Base-by-base conservation (phyloP, 1,140 invertebrate genomes). In the Diuraphis noxia region DNA sequence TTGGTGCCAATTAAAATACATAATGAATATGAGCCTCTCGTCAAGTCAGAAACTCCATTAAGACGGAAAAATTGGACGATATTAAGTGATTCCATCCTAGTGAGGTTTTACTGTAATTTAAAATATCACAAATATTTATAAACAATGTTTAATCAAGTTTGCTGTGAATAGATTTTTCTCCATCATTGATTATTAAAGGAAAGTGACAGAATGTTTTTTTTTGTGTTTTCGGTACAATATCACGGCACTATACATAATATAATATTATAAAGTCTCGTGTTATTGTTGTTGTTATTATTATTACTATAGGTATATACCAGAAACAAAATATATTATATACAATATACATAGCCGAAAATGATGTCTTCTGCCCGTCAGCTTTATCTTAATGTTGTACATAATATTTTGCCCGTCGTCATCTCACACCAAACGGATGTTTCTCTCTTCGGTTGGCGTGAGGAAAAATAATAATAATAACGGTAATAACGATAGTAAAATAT, bases 331-430 rank as follows among this genome's bases (percentile, higher is more conserved):
- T 38, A 79, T 79, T 17, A 36, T 52, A 86, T 86, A 34, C 8
- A n/a, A 46, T 34, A 7, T 52, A 38, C 9, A 34, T 9, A 34
- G 13, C 43, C 30, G 43, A 86, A 86, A 86, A 86, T 86, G 41
- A 86, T 49, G 85, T 86, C 41, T 86, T 43, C 41, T 49, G 40
- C 40, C 49, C 34, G 43, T 88, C 86, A 88, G 43, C 52, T 88
- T 88, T 88, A 88, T 88, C 49, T 56, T 38, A 88, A 88, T 56
- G 86, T 49, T 38, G 49, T 86, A 46, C 85, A 86, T 34, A 88
- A 46, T 88, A 88, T 88, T 88, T 88, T 5, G 56, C 56, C 49
- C 49, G 49, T 30, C 43, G 34, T 36, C 72, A 79, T 36, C 72
- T 36, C 34, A 34, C 72, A 5, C 34, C 38, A 40, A 36, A 40